Conservation (phyloP, 2,888 invertebrate species). For the Tanaodytes sp. region DNA sequence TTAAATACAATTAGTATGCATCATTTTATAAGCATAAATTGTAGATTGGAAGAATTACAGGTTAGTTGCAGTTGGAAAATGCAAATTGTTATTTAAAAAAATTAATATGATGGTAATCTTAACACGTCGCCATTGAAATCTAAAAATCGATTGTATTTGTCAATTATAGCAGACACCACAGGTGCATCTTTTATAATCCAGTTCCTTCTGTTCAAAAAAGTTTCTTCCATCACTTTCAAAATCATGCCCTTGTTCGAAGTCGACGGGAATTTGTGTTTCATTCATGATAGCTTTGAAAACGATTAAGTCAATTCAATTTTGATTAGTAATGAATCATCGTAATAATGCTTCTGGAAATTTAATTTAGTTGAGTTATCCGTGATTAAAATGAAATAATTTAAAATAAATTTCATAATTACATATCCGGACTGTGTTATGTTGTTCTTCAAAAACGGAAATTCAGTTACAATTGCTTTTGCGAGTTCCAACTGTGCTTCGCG, state of each 20-base stretch:
- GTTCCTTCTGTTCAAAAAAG: constrained; percentile 3
- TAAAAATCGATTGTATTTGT: constrained; percentile 21
- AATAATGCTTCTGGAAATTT: constrained; percentile 8
- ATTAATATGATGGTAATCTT: constrained; percentile 16
- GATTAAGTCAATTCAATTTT: neutral
- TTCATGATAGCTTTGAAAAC: constrained; percentile 14
- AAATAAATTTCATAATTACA: constrained; percentile 21
- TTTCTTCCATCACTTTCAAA: constrained; percentile 2
- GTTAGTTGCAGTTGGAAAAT: too few species aligned
- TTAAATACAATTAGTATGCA: too few species aligned
- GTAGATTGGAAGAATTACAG: too few species aligned
- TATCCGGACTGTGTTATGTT: constrained; percentile 8
- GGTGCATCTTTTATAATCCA: constrained; percentile 17
- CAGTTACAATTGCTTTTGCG: constrained; percentile 28
- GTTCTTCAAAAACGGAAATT: constrained; percentile 35
- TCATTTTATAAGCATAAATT: too few species aligned
- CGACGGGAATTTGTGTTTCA: constrained; percentile 27
- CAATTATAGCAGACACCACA: constrained; percentile 8
- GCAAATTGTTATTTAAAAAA: constrained; percentile 6
- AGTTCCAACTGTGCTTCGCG: constrained; percentile 32
- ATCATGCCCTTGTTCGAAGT: constrained; percentile 4
- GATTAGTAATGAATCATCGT: constrained; percentile 8
- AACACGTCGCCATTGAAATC: constrained; percentile 32
- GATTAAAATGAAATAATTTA: neutral
- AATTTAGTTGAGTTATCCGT: neutral